Conservation (phyloP, 2,888 invertebrate genomes). For the Alentia gelatinosa region DNA sequence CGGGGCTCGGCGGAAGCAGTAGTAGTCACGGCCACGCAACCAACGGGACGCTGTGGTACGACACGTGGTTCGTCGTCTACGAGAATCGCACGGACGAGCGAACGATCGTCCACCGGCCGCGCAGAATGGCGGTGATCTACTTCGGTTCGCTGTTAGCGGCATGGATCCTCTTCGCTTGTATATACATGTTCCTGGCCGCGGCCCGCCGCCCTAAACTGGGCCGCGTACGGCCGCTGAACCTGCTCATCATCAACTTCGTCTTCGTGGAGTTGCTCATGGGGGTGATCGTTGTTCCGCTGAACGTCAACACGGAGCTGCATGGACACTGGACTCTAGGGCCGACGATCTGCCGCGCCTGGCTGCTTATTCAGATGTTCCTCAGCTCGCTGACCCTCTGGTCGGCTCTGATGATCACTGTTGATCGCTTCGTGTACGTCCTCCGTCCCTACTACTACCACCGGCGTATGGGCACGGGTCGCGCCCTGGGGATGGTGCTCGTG, state of each 20-base stretch:
- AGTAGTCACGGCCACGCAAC: not conserved
- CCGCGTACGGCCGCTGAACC: conserved; percentile 14
- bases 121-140: conserved; percentile 49
- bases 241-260: conserved; percentile 57
- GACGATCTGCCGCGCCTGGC: conserved; percentile 58
- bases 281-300: conserved; percentile 58
- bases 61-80: conserved; percentile 55
- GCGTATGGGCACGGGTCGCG: conserved; percentile 35
- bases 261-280: conserved; percentile 56
- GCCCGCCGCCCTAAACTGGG: not conserved
- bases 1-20: not conserved
- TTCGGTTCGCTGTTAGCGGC: conserved; percentile 56
- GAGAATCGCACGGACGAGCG: conserved; percentile 47
- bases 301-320: conserved; percentile 56
- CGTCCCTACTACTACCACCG: conserved; percentile 42
- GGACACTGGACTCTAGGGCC: conserved; percentile 58
- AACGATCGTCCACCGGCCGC: conserved; percentile 47
- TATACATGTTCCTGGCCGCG: conserved; percentile 55
- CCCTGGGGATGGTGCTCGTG: not conserved
- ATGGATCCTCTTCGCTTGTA: conserved; percentile 54
- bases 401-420: conserved; percentile 56
- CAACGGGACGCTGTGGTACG: conserved; percentile 53
- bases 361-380: conserved; percentile 56
- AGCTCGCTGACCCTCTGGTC: conserved; percentile 57
- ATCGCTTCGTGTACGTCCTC: conserved; percentile 58